Conservation (phyloP, 2,113 vertebrate species). For the Leptobrachium ailaonicum region DNA sequence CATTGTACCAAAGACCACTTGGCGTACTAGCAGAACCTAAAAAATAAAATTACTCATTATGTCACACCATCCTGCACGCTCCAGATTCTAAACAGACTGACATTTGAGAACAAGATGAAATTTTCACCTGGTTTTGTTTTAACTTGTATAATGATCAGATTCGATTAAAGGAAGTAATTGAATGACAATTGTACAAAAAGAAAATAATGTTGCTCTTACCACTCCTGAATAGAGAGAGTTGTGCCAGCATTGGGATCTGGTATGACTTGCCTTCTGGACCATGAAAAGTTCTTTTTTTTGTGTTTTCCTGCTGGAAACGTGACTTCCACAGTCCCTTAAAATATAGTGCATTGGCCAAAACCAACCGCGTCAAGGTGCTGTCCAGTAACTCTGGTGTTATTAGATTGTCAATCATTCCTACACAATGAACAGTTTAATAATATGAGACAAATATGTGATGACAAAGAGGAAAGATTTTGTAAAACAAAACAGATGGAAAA, state of each 20-base stretch:
- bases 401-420: constrained; percentile 87
- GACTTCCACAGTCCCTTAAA: constrained; percentile 96
- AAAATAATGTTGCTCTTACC: constrained; percentile 68
- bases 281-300: constrained; percentile 82
- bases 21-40: constrained; percentile 84
- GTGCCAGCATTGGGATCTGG: constrained; percentile 92
- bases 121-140: too few species aligned
- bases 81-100: too few species aligned
- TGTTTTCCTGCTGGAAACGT: constrained; percentile 84
- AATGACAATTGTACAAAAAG: too few species aligned
- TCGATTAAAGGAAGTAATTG: too few species aligned
- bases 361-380: constrained; percentile 73
- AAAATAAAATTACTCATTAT: constrained; percentile 3
- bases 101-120: too few species aligned
- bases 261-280: constrained; percentile 75
- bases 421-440: neutral
- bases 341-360: constrained; percentile 85
- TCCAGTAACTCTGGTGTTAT: constrained; percentile 80
- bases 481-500: neutral
- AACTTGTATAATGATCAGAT: too few species aligned
- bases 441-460: neutral
- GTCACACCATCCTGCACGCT: too few species aligned
- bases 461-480: neutral
- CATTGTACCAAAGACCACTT: constrained; percentile 80
- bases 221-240: constrained; percentile 83